Evolutionary conservation across 2,888 invertebrate species (phyloP), one percentile per base, ranked within the genome.

Genomic region (Allophyes oxyacanthae): DNA sequence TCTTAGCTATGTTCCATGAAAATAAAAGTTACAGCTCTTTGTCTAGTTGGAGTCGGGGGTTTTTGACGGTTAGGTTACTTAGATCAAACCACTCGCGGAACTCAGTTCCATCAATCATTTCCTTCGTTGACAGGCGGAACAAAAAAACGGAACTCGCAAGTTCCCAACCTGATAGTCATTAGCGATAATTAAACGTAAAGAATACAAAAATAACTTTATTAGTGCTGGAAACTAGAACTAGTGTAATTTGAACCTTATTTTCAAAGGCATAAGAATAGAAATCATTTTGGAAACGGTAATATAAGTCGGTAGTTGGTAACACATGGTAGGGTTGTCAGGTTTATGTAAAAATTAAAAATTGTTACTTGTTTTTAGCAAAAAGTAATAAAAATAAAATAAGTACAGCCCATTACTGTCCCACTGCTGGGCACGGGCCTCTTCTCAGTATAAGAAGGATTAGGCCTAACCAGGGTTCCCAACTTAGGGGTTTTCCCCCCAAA

Each of bases 101-200:
- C 48, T 32, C 14, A 14, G 36, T 37, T 20, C 57, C 75, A 77
- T 77, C 75, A 77, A 78, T 75, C 72, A 72, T 64, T 32, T 2
- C 38, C 64, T 53, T 55, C 55, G 73, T 71, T 76, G 79, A 79
- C 82, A 77, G 51, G 62, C 56, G 52, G 44, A 75, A 72, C 69
- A 73, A 65, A 73, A 77, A 75, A 72, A 66, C 64, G 54, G 60
- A 67, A 71, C 75, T 67, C 49, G 54, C 60, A 45, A 67, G 69
- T 73, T 67, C 49, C 56, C 62, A 45, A 44, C 69, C 46, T 65
- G 67, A 75, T 70, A 58, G 67, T 79, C 77, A 79, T 79, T 79
- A 79, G 59, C 64, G 63, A 72, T 79, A 79, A 79, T 79, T 79
- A 79, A 78, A 77, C 65, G 53, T 66, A 66, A 72, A 72, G 50